Base-by-base conservation (phyloP, 53 echinoderm and acorn worm genomes). In the Pentamera pediparva region DNA sequence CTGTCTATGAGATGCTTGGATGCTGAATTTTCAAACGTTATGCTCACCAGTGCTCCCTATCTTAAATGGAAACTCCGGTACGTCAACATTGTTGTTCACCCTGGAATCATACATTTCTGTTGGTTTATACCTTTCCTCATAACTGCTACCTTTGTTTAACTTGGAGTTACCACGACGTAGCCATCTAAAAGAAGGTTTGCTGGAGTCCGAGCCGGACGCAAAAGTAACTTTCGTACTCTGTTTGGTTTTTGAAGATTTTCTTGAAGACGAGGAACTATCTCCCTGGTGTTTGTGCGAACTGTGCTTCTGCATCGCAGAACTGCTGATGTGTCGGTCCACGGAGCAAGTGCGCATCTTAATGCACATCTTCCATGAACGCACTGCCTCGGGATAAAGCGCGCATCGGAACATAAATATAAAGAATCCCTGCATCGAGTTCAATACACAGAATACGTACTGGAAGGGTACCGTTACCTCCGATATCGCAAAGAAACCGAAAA, bases 361-460 rank as follows among this genome's bases (percentile, higher is more conserved):
- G 37, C 75, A 79, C 57, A 71, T 37, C 4, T 72, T 56, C 92
- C 92, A 92, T 11, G 84, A 80, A 29, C 92, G 79, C 43, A 92
- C 30, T 32, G 88, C 92, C 51, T 92, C 92, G 4, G 92, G 92
- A 53, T 92, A 85, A 26, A 92, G 79, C 4, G 92, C 92, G 78
- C 92, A 92, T 2, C 92, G 88, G 61, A 92, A 92, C 20, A 92
- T 59, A 57, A 92, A 92, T 31, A 92, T 92, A 80, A 92, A 92
- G 36, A 92, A 92, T 0, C 92, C 90, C 70, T 89, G 90, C 38
- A 89, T 38, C 22, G 90, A 82, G 59, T 89, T 89, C 38, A 92
- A 70, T 35, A 88, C 83, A 21, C 87, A 84, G 62, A 88, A 89
- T 45, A 92, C 61, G 40, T 92, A 92, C 54, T 89, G 85, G 37